Conservation (phyloP, 1,140 invertebrate species). For the Agraylea sexmaculata region DNA sequence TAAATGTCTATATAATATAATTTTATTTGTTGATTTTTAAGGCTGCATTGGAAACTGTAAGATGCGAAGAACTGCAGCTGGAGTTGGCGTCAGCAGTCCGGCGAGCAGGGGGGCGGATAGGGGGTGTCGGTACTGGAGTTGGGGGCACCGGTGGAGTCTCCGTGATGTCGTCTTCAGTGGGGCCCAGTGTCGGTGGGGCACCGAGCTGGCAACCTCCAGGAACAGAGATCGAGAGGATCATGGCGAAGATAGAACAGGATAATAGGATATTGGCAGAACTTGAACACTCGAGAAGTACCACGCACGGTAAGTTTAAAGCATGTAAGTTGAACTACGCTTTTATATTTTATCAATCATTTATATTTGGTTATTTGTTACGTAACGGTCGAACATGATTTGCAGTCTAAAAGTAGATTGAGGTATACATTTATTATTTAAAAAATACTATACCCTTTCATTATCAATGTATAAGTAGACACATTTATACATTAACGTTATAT, state of each 20-base stretch:
- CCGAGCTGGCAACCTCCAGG: conserved; percentile 49
- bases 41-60: conserved; percentile 74
- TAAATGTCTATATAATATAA: background rate
- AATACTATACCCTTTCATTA: too few relatives aligned
- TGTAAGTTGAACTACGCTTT: too few relatives aligned
- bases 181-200: conserved; percentile 28
- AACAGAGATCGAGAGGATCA: conserved; percentile 82
- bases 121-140: conserved; percentile 27
- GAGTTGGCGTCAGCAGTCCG: conserved; percentile 60
- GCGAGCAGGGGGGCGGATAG: conserved; percentile 14
- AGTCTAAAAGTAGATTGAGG: too few relatives aligned
- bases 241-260: conserved; percentile 88
- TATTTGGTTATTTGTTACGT: background rate
- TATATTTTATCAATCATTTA: conserved; percentile 6
- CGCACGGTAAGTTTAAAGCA: conserved; percentile 37
- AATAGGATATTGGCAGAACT: conserved; percentile 78
- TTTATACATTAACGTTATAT: too few relatives aligned
- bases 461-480: too few relatives aligned
- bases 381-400: background rate
- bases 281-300: conserved; percentile 62
- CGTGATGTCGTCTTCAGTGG: conserved; percentile 23
- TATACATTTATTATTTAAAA: too few relatives aligned
- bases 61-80: conserved; percentile 77
- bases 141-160: conserved; percentile 25
- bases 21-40: conserved; percentile 19